Evolutionary conservation across 2,888 invertebrate genomes (phyloP), one percentile per base, ranked within the genome.

Genomic region (Athripsodes cinereus): DNA sequence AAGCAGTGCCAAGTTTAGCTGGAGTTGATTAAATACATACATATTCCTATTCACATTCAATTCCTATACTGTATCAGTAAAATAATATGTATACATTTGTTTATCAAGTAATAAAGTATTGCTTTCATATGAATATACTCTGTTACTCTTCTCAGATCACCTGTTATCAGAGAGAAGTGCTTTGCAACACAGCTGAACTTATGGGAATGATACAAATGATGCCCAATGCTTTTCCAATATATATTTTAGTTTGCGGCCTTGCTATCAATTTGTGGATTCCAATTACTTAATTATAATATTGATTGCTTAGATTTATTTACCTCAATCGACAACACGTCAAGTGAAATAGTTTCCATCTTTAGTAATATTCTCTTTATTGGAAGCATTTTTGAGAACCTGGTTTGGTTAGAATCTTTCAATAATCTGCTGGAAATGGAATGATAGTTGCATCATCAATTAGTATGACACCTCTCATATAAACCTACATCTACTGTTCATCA

Each of bases 401-500:
- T 52, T 52, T 52, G 34, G 18, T 18, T 35, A 34, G 2, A 19
- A 21, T 50, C n/a, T 50, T 52, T 55, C 22, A 18, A 55, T 35
- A 35, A 54, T 50, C 31, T 47, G 60, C 54, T 59, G 59, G 54
- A 59, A 55, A 55, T 62, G 62, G 62, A 62, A 62, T 62, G 60
- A 62, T 61, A 59, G 59, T 56, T 62, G 62, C 56, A 58, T 62
- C 62, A 59, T 60, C 52, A 59, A 49, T 52, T 62, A 62, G 40
- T 8, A 40, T 5, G 13, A 40, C 40, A 40, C 40, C 13, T 40
- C 40, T 40, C 40, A 40, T 40, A 13, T n/a, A n/a, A 3, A n/a
- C n/a, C 13, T 13, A 40, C 40, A 8, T 16, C 16, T 16, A 3
- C 5, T 40, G 5, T n/a, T 40, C 40, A 40, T 40, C 40, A 40